phyloP scores from a whole-genome alignment of 2,113 vertebrate genomes.

The Mungos mungo region DNA sequence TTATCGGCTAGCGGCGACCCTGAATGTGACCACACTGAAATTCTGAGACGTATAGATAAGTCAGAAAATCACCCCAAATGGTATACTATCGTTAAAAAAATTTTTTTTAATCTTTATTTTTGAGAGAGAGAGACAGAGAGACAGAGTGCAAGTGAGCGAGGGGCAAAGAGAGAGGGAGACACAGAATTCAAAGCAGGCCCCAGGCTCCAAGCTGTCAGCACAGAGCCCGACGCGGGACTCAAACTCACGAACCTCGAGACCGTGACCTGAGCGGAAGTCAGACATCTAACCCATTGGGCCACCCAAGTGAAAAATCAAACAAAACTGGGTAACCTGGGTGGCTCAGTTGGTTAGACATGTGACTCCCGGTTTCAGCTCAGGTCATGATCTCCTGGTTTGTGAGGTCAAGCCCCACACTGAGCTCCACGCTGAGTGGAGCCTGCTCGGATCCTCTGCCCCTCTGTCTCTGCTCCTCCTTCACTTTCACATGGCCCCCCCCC shows the following conservation, averaged over 20 bases:
- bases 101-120: background rate
- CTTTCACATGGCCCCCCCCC: no score
- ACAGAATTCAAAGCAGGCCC: background rate
- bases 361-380: no score
- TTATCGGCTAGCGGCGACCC: background rate
- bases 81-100: background rate
- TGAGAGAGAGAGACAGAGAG: background rate
- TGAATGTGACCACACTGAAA: no score
- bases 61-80: background rate
- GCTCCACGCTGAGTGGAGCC: no score
- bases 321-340: no score
- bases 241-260: background rate
- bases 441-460: no score
- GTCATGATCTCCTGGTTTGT: no score
- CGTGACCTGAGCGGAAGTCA: background rate
- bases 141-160: background rate
- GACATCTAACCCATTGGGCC: background rate
- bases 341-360: no score
- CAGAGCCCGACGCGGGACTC: background rate
- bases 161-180: background rate
- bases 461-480: no score
- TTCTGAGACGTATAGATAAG: background rate
- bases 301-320: no score
- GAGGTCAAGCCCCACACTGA: no score
- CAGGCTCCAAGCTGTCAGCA: background rate